Evolutionary conservation across 64 coral and sea anemone species (phyloP), one percentile per base, ranked within the genome.

Genomic region (Dendronephthya gigantea): DNA sequence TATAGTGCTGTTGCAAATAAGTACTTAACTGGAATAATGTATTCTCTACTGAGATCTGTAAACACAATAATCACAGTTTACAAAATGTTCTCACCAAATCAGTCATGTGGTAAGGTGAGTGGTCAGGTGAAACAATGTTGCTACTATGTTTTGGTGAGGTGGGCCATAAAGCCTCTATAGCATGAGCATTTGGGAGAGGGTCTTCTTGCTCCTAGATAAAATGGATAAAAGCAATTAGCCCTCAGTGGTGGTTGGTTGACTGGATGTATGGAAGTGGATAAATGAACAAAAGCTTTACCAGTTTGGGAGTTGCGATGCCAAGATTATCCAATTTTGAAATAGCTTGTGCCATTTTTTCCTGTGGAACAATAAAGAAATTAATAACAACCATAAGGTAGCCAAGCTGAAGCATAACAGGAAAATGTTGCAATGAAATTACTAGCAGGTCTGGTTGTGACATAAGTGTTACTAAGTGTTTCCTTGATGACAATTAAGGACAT

Each of bases 321-420:
- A 39, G 0, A 36, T 1, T 36, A 8, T 39, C 32, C 13, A 79
- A 33, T 34, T 79, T 79, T 34, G 32, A 39, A 33, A 29, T 34
- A 79, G 36, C 72, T 34, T 35, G 72, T 1, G 72, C 72, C 72
- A 79, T 79, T 79, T 79, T 79, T 79, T 79, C 72, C 72, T 79
- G 72, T n/a, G n/a, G 29, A 79, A 79, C 13, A 36, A 4, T 36
- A 16, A 10, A 79, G 37, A 29, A 79, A 19, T 34, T 39, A 33
- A 28, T 79, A 13, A 79, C n/a, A n/a, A n/a, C n/a, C n/a, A n/a
- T n/a, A n/a, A n/a, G n/a, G n/a, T n/a, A n/a, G n/a, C n/a, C n/a
- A n/a, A n/a, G n/a, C n/a, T n/a, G n/a, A n/a, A n/a, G n/a, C n/a
- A n/a, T n/a, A n/a, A n/a, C n/a, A n/a, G n/a, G n/a, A n/a, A n/a